These are phyloP conservation scores for Pedetes capensis DNA, from an alignment of 2,113 vertebrate genomes.

Conservation along the genomic window DNA sequence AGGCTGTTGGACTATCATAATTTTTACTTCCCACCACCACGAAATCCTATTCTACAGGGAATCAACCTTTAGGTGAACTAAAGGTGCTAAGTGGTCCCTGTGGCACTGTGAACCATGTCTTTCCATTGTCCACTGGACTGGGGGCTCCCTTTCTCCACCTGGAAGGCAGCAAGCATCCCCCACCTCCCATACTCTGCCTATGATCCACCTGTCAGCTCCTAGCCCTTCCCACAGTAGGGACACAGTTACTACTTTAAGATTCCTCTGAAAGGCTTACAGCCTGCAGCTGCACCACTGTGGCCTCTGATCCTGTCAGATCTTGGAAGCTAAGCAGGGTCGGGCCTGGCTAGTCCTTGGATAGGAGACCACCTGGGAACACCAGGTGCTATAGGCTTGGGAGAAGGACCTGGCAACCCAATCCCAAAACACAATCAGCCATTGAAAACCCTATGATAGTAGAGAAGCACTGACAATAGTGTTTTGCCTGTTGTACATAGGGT, in stretches of 20 bases:
- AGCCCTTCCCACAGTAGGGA: background rate
- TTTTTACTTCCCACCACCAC: background rate
- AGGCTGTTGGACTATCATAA: background rate
- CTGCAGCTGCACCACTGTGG: too few relatives aligned
- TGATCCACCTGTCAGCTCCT: background rate
- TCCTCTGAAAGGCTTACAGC: too few relatives aligned
- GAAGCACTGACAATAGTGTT: too few relatives aligned
- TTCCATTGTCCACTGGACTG: background rate
- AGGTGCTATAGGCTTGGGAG: too few relatives aligned
- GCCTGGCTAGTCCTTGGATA: too few relatives aligned
- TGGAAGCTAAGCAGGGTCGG: too few relatives aligned
- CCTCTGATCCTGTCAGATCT: too few relatives aligned
- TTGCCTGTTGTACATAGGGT: too few relatives aligned
- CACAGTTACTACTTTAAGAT: background rate
- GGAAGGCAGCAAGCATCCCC: background rate
- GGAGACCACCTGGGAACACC: too few relatives aligned
- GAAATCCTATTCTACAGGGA: constrained; percentile 5
- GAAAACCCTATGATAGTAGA: too few relatives aligned
- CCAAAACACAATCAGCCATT: too few relatives aligned
- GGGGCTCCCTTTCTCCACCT: background rate
- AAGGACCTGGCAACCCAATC: too few relatives aligned
- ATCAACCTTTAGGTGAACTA: background rate
- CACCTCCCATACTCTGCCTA: background rate
- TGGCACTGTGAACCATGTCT: background rate
- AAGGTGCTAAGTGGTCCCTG: background rate